These are phyloP conservation scores for Diarsia brunnea DNA, from an alignment of 2,888 invertebrate genomes.

Conservation along the genomic window DNA sequence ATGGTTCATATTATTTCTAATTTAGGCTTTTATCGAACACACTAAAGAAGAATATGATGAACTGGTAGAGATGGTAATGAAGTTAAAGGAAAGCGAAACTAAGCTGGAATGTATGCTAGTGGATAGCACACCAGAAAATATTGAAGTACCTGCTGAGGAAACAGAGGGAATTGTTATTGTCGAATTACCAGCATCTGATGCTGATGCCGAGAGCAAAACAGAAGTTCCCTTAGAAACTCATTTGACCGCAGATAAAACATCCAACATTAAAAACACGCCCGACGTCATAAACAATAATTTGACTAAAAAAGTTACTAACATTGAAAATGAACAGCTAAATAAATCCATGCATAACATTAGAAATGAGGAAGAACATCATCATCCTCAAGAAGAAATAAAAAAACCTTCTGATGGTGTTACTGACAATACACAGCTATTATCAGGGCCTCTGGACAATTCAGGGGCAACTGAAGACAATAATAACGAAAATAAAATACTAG, in stretches of 20 bases:
- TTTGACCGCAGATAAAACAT: constrained; percentile 65
- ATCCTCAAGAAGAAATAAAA: constrained; percentile 64
- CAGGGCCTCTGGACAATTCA: constrained; percentile 46
- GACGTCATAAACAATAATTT: constrained; percentile 79
- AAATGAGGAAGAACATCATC: constrained; percentile 69
- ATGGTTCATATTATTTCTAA: constrained; percentile 76
- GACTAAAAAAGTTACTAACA: constrained; percentile 84
- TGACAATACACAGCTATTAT: constrained; percentile 48
- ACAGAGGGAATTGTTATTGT: constrained; percentile 60
- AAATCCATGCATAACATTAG: constrained; percentile 80
- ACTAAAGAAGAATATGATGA: constrained; percentile 91
- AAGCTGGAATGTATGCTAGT: constrained; percentile 91
- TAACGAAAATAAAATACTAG: constrained; percentile 59
- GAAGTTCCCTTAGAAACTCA: constrained; percentile 61
- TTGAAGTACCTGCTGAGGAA: constrained; percentile 81
- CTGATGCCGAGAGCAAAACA: constrained; percentile 59
- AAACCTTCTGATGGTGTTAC: constrained; percentile 60
- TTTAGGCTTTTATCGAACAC: constrained; percentile 89
- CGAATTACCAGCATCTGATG: constrained; percentile 61
- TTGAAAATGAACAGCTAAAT: constrained; percentile 88
- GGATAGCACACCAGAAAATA: constrained; percentile 81
- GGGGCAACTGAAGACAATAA: constrained; percentile 53
- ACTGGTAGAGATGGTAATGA: constrained; percentile 92
- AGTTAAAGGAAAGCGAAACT: constrained; percentile 93
- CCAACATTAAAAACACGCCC: constrained; percentile 73